A percentile compares a stretch with the other conserved stretches of the same genome.
Conservation (phyloP, 2,888 invertebrate genomes). For the Cosmia pyralina region DNA sequence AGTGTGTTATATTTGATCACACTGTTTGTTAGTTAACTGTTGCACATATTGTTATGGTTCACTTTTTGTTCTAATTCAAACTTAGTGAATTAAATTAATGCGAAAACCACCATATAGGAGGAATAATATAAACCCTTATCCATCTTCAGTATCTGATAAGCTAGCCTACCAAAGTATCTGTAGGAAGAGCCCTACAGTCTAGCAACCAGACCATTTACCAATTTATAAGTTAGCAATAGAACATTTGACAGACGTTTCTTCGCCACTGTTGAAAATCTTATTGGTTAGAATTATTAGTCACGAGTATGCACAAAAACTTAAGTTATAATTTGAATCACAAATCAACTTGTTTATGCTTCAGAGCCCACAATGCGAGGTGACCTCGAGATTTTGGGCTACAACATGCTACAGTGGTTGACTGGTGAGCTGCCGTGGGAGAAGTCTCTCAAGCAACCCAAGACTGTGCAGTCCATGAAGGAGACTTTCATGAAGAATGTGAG, state of each 20-base stretch:
- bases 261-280: no score
- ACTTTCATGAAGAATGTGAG: slow-evolving; percentile 91
- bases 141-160: background rate
- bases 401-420: slow-evolving; percentile 97
- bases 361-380: slow-evolving; percentile 96
- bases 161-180: background rate
- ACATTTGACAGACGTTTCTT: background rate
- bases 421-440: slow-evolving; percentile 96
- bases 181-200: background rate
- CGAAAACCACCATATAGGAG: background rate
- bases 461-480: slow-evolving; percentile 93
- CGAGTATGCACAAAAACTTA: no score
- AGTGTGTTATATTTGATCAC: background rate
- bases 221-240: background rate
- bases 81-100: background rate
- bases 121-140: background rate
- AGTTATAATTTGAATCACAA: no score
- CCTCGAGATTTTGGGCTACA: slow-evolving; percentile 98
- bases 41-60: background rate
- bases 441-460: slow-evolving; percentile 89
- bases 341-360: background rate
- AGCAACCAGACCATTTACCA: background rate
- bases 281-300: no score
- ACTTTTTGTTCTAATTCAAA: background rate
- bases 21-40: background rate